Percentiles rank a stretch among this genome's conserved stretches.
These are phyloP conservation scores for Eupithecia inturbata DNA, from an alignment of 2,888 invertebrate species.

Conservation along the genomic window DNA sequence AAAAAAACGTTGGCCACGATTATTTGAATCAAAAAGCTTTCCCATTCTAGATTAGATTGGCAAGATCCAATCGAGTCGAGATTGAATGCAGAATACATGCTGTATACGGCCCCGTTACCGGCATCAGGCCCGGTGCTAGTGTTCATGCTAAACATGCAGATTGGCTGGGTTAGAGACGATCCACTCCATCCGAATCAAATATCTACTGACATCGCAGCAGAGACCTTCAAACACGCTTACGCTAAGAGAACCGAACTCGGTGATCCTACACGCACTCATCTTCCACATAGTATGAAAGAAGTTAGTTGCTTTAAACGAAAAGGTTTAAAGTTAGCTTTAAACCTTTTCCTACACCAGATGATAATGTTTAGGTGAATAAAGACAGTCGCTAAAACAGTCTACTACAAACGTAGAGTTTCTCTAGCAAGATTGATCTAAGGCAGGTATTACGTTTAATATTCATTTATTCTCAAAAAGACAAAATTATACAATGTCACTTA, in stretches of 20 bases:
- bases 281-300: constrained; percentile 60
- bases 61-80: constrained; percentile 84
- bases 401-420: too few relatives aligned
- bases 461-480: too few relatives aligned
- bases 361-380: too few relatives aligned
- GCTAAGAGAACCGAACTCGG: constrained; percentile 93
- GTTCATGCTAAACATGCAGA: constrained; percentile 90
- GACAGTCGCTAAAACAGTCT: too few relatives aligned
- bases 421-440: too few relatives aligned
- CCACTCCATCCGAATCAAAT: constrained; percentile 60
- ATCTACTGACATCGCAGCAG: constrained; percentile 91
- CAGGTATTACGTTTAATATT: too few relatives aligned
- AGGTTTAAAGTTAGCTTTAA: too few relatives aligned
- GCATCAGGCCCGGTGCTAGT: constrained; percentile 92
- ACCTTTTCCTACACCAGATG: too few relatives aligned
- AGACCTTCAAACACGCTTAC: constrained; percentile 96
- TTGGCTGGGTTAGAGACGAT: constrained; percentile 79
- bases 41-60: constrained; percentile 85
- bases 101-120: constrained; percentile 92
- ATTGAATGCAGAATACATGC: constrained; percentile 85
- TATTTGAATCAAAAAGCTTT: background rate
- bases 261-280: constrained; percentile 82
- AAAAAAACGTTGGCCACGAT: background rate
- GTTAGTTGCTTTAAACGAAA: constrained; percentile 51
- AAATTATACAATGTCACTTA: too few relatives aligned